These are phyloP conservation scores for Tinea semifulvella DNA, from an alignment of 2,888 invertebrate genomes.

Conservation along the genomic window DNA sequence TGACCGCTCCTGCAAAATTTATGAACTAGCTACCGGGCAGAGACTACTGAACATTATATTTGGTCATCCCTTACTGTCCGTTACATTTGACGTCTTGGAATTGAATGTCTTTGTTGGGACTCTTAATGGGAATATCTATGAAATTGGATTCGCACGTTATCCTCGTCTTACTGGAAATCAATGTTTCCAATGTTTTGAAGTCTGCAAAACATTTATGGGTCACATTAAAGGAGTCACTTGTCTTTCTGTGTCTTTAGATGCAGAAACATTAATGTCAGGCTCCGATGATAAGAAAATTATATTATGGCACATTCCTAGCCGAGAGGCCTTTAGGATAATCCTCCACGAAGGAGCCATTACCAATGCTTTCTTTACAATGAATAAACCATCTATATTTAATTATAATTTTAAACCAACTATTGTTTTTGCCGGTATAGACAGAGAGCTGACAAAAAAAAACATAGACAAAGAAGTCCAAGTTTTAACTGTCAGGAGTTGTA, in stretches of 20 bases:
- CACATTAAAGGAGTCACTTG: constrained; percentile 77
- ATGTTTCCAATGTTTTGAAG: no score
- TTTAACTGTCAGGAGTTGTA: no score
- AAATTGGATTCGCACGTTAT: constrained; percentile 72
- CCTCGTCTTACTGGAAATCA: constrained; percentile 73
- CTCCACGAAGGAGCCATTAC: constrained; percentile 79
- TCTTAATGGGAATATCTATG: constrained; percentile 73
- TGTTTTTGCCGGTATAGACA: no score
- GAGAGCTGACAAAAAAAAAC: no score
- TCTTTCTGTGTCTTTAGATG: constrained; percentile 77
- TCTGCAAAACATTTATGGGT: no score
- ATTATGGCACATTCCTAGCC: constrained; percentile 83
- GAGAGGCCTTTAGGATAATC: constrained; percentile 75
- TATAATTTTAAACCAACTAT: constrained; percentile 68
- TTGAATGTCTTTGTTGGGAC: constrained; percentile 79
- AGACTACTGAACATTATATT: constrained; percentile 79
- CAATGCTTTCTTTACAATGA: constrained; percentile 73
- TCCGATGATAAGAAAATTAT: constrained; percentile 77
- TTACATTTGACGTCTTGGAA: constrained; percentile 76
- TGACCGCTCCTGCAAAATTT: constrained; percentile 86
- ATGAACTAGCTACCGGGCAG: constrained; percentile 75
- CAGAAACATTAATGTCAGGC: constrained; percentile 77
- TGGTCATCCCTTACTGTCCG: constrained; percentile 72
- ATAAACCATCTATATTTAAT: constrained; percentile 67
- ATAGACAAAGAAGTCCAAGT: no score